phyloP scores from a whole-genome alignment of 2,888 invertebrate genomes.

The Acrobasis repandana region DNA sequence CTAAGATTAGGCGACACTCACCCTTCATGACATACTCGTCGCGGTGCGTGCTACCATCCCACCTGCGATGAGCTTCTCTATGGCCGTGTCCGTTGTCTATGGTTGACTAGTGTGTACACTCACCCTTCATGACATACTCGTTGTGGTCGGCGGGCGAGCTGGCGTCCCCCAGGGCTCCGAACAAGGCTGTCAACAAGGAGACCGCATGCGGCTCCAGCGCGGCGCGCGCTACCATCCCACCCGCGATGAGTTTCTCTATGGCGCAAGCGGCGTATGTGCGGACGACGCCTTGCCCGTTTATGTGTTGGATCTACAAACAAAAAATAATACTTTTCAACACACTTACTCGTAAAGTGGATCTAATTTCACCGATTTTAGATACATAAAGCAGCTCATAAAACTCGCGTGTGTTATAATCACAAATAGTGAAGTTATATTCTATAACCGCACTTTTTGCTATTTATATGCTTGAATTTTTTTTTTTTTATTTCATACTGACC shows the following conservation, averaged over 20 bases:
- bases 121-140: constrained; percentile 98
- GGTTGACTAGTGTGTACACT: too few relatives aligned
- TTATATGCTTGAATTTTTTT: too few relatives aligned
- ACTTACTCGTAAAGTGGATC: too few relatives aligned
- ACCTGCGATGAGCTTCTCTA: background rate
- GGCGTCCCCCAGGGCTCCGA: constrained; percentile 87
- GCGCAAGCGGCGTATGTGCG: constrained; percentile 97
- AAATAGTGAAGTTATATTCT: too few relatives aligned
- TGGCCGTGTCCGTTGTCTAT: too few relatives aligned
- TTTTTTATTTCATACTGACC: too few relatives aligned
- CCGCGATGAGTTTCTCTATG: constrained; percentile 92
- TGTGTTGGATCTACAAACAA: constrained; percentile 84
- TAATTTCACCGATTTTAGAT: too few relatives aligned
- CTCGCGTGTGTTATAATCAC: too few relatives aligned
- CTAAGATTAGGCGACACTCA: background rate
- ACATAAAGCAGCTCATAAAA: too few relatives aligned
- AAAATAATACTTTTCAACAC: too few relatives aligned
- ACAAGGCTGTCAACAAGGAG: constrained; percentile 88
- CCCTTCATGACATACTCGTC: constrained; percentile 15
- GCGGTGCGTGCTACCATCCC: background rate
- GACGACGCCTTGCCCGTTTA: constrained; percentile 91
- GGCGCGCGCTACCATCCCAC: constrained; percentile 85
- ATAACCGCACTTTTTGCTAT: too few relatives aligned
- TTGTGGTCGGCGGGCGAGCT: constrained; percentile 91
- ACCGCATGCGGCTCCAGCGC: constrained; percentile 86